A percentile compares a stretch with the other conserved stretches of the same genome.
phyloP scores from a whole-genome alignment of 2,888 invertebrate species.

The Nomada fabriciana region DNA sequence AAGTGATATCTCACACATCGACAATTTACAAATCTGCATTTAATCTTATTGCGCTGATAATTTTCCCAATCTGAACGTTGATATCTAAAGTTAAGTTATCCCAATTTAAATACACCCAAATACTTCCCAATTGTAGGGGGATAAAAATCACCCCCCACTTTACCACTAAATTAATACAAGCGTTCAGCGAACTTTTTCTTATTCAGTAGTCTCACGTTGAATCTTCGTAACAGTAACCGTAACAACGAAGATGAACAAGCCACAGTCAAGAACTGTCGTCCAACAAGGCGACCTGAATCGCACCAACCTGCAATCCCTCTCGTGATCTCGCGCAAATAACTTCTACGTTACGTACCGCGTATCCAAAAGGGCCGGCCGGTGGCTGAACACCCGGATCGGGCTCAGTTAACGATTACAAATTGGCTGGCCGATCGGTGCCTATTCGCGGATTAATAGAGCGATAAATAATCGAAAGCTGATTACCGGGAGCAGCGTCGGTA shows the following conservation, averaged over 20 bases:
- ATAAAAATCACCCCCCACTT: not conserved
- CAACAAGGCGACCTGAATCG: constrained; percentile 55
- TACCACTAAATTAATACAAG: not conserved
- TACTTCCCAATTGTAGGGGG: no score
- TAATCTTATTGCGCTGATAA: no score
- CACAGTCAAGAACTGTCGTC: constrained; percentile 29
- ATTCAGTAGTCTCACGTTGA: not conserved
- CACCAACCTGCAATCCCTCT: constrained; percentile 54
- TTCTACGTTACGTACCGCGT: constrained; percentile 59
- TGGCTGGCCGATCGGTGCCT: constrained; percentile 79
- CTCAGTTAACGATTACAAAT: constrained; percentile 83
- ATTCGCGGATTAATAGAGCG: constrained; percentile 81
- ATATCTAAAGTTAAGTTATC: no score
- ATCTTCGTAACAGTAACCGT: not conserved
- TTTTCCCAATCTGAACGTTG: no score
- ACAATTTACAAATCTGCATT: no score
- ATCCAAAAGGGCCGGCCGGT: constrained; percentile 36
- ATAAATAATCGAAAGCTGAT: constrained; percentile 83
- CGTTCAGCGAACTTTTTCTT: not conserved
- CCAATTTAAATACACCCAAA: no score
- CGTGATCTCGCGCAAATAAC: constrained; percentile 62
- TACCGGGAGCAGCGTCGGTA: constrained; percentile 70
- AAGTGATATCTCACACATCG: no score
- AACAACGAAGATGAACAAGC: not conserved
- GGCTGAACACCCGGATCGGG: constrained; percentile 62